Conservation (phyloP, 2,113 vertebrate species). For the Istiophorus platypterus region DNA sequence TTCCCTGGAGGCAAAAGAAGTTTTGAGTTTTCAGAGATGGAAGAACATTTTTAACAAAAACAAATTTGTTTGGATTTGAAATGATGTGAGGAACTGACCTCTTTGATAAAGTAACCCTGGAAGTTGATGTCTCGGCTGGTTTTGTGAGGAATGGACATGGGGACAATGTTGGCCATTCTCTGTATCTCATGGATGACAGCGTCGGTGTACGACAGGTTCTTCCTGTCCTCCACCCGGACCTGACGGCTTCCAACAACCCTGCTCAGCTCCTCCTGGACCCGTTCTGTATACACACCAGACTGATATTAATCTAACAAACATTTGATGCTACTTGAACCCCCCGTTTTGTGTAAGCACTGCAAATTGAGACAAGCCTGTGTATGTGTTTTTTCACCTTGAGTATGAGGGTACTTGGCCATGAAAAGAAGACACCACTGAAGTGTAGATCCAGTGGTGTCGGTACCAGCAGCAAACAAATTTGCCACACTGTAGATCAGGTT, state of each 20-base stretch:
- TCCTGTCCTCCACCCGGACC: slow-evolving; percentile 72
- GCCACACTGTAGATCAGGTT: slow-evolving; percentile 73
- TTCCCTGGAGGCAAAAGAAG: slow-evolving; percentile 65
- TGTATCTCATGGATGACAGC: slow-evolving; percentile 83
- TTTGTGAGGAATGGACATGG: slow-evolving; percentile 63
- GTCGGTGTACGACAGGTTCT: slow-evolving; percentile 77
- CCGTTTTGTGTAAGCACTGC: not conserved
- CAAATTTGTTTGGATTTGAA: not conserved
- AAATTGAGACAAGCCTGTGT: not conserved
- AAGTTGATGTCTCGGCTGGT: slow-evolving; percentile 70
- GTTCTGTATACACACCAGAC: slow-evolving; percentile 47
- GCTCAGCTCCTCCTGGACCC: slow-evolving; percentile 78
- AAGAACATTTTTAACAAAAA: not conserved
- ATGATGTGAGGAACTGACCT: slow-evolving; percentile 24
- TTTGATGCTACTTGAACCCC: slow-evolving; percentile 58
- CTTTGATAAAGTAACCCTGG: slow-evolving; percentile 60
- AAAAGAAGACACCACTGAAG: slow-evolving; percentile 78
- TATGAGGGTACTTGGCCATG: slow-evolving; percentile 81
- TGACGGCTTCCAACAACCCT: slow-evolving; percentile 73
- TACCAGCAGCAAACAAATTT: slow-evolving; percentile 80
- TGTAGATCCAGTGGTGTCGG: slow-evolving; percentile 71
- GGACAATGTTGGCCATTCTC: slow-evolving; percentile 74
- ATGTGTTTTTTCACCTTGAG: slow-evolving; percentile 80
- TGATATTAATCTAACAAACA: not conserved
- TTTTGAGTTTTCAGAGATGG: not conserved